These are phyloP conservation scores for Rhorus exstirpatorius DNA, from an alignment of 2,888 invertebrate species.

Conservation along the genomic window DNA sequence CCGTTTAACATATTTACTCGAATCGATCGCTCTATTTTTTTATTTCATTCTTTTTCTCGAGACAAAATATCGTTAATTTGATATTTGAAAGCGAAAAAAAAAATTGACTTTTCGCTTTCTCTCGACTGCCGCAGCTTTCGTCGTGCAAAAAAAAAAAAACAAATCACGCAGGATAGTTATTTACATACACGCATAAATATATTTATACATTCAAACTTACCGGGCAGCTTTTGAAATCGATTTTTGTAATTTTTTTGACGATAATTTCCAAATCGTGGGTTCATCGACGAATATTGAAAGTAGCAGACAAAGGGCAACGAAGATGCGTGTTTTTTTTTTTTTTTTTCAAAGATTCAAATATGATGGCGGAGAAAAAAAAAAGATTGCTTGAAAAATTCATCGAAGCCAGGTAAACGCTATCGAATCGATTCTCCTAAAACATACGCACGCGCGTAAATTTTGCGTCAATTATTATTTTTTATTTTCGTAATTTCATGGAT, in stretches of 20 bases:
- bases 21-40: constrained; percentile 5
- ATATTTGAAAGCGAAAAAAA: too few relatives aligned
- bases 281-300: constrained; percentile 26
- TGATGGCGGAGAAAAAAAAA: too few relatives aligned
- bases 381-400: too few relatives aligned
- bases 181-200: not conserved
- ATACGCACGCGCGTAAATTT: too few relatives aligned
- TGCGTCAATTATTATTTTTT: not conserved
- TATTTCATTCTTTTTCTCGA: too few relatives aligned
- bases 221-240: too few relatives aligned
- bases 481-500: not conserved
- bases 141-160: not conserved
- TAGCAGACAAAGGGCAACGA: constrained; percentile 21
- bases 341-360: too few relatives aligned
- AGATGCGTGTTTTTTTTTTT: too few relatives aligned
- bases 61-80: too few relatives aligned
- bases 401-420: not conserved
- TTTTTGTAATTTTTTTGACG: too few relatives aligned
- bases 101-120: too few relatives aligned
- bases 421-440: too few relatives aligned
- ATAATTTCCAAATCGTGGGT: not conserved
- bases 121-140: not conserved
- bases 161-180: not conserved
- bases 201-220: not conserved
- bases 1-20: not conserved